phyloP scores from a whole-genome alignment of 1,140 invertebrate species.

The Pseudomyrmex dendroicus region DNA sequence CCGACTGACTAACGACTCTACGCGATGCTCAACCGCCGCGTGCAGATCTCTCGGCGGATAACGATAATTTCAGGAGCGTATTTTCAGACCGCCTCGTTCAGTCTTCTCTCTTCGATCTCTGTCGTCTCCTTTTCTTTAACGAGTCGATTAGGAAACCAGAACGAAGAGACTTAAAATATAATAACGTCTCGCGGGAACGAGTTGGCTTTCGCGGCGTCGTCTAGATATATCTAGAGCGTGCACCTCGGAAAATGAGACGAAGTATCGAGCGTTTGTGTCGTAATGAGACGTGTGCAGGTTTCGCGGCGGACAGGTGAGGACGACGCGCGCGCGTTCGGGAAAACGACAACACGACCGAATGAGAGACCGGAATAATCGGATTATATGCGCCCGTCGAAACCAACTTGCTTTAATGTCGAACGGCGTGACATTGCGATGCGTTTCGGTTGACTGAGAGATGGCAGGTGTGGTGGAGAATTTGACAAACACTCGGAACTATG shows the following conservation, averaged over 20 bases:
- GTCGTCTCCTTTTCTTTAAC: conserved; percentile 43
- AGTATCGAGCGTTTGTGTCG: conserved; percentile 39
- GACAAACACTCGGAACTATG: conserved; percentile 21
- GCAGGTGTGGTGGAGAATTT: conserved; percentile 11
- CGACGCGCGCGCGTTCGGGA: conserved; percentile 33
- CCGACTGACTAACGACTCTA: conserved; percentile 65
- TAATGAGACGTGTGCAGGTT: conserved; percentile 35
- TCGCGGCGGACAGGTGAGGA: conserved; percentile 25
- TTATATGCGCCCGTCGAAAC: conserved; percentile 55
- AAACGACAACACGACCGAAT: conserved; percentile 35
- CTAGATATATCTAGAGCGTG: conserved; percentile 44
- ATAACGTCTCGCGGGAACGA: conserved; percentile 31
- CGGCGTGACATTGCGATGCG: conserved; percentile 46
- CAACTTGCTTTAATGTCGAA: conserved; percentile 48
- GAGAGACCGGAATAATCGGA: conserved; percentile 50
- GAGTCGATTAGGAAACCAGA: conserved; percentile 36
- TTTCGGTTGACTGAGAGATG: conserved; percentile 45
- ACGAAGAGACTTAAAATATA: conserved; percentile 49
- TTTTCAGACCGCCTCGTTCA: conserved; percentile 60
- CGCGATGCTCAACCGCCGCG: conserved; percentile 39
- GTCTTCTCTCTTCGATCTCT: conserved; percentile 53
- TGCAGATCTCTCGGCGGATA: conserved; percentile 64
- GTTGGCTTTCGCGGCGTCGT: conserved; percentile 19
- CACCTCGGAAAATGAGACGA: conserved; percentile 45
- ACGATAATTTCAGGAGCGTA: conserved; percentile 67